These are phyloP conservation scores for Bombus soroeensis DNA, from an alignment of 1,140 invertebrate species.

Conservation along the genomic window DNA sequence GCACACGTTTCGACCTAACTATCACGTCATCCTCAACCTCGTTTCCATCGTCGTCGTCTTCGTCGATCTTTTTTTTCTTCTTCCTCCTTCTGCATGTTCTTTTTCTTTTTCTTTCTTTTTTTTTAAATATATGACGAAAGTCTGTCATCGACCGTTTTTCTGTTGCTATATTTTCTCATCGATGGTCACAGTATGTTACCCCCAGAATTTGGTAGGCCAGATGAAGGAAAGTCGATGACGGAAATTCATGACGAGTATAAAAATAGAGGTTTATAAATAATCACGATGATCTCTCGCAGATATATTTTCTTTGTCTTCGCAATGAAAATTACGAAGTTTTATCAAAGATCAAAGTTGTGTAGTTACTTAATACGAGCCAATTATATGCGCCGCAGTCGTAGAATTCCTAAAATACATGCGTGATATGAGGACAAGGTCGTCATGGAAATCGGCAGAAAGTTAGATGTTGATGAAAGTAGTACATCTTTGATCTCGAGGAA, in stretches of 20 bases:
- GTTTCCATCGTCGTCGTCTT: neutral
- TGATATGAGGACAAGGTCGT: conserved; percentile 47
- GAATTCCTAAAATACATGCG: conserved; percentile 34
- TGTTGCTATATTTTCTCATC: neutral
- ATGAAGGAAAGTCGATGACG: neutral
- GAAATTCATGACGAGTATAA: neutral
- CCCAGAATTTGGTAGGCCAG: too few relatives aligned
- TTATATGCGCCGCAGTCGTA: conserved; percentile 12
- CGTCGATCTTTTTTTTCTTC: neutral
- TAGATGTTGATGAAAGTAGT: neutral
- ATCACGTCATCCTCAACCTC: conserved; percentile 33
- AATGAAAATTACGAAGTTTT: neutral
- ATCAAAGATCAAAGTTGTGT: neutral
- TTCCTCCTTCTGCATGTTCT: too few relatives aligned
- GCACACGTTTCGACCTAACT: conserved; percentile 26
- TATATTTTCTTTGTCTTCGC: neutral
- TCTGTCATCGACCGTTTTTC: conserved; percentile 37
- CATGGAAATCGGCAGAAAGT: conserved; percentile 6
- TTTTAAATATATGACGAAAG: conserved; percentile 29
- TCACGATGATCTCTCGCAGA: neutral
- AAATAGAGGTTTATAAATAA: conserved; percentile 9
- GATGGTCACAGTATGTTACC: neutral
- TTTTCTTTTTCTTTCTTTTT: neutral
- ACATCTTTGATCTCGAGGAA: neutral
- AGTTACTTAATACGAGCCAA: conserved; percentile 5